Evolutionary conservation across 2,888 invertebrate genomes (phyloP), one percentile per base, ranked within the genome.

Genomic region (Lapara coniferarum): DNA sequence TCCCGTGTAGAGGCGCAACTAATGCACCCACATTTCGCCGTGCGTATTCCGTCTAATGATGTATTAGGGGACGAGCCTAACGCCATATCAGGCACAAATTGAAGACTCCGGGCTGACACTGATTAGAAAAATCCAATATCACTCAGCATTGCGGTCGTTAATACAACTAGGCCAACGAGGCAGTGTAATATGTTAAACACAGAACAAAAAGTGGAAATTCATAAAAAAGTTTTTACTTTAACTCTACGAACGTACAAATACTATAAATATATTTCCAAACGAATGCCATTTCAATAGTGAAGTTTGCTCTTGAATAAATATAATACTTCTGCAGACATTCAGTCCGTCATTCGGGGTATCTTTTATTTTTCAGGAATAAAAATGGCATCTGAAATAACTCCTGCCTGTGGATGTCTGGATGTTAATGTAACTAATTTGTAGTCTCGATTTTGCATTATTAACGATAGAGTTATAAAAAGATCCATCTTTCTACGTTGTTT

Each of bases 281-380:
- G 49, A 63, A 63, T 46, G 49, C 63, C 63, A 49, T 63, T 63
- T 63, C 10, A 49, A 63, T 63, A 19, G 16, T 63, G 16, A 49
- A 59, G 59, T 59, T 59, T 13, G 46, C 63, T 63, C 19, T 63
- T 63, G 63, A 63, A 63, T 49, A 63, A 63, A 63, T 63, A 63
- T 59, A 59, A 59, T 59, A 59, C 44, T 59, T 63, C 44, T 16
- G 49, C 63, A 63, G 63, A 46, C 63, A 63, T 46, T 46, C 19
- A 25, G 56, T 25, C 13, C 19, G 49, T 49, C 49, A 63, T 49
- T 63, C 46, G 56, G 19, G 25, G 6, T 46, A 30, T 19, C 16
- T 59, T 44, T 49, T 19, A 56, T 49, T 63, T 59, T 49, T 46
- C 19, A 49, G 46, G 49, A 25, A 19, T 25, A 30, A 56, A 63